Base-by-base conservation (phyloP, 2,888 invertebrate genomes). In the Diaprepes abbreviatus region DNA sequence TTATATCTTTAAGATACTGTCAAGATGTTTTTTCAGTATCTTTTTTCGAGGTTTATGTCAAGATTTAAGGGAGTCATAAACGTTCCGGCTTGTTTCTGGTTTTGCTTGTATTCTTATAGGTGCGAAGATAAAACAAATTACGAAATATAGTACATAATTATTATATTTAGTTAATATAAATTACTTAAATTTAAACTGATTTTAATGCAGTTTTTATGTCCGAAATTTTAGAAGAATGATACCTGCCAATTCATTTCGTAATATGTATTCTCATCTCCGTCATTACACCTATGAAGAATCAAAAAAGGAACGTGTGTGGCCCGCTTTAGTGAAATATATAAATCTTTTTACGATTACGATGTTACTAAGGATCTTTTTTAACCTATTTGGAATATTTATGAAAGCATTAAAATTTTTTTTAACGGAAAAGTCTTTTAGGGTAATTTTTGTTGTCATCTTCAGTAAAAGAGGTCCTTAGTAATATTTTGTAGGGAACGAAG, bases 1-100 rank as follows among this genome's bases (percentile, higher is more conserved):
- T 50, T 50, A 45, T 45, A 50, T 9, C 48, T 14, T n/a, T 5
- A 28, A 50, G 48, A 50, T 28, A 50, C 28, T 50, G 48, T 19
- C 43, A 31, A 50, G 16, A 50, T 50, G 28, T 28, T 14, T 28
- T 50, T 28, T 28, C 28, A 14, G 48, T 50, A 50, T 50, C 48
- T 14, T 6, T 48, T 24, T 48, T 24, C n/a, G 19, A 24, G 48
- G 48, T 48, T 17, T 24, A 28, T 28, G 28, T 28, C 16, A 50
- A 28, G 28, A 50, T 24, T 28, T 31, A 50, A 9, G 14, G 14
- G 16, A 28, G n/a, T 5, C 24, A 5, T 24, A 24, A 24, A 24
- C 24, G 24, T 24, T 24, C 24, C 24, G 3, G 3, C 24, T 24
- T 24, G 24, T 24, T 5, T n/a, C n/a, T n/a, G n/a, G n/a, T n/a